Evolutionary conservation across 2,113 vertebrate genomes (phyloP), one percentile per base, ranked within the genome.

Genomic region (Sylvietta virens): DNA sequence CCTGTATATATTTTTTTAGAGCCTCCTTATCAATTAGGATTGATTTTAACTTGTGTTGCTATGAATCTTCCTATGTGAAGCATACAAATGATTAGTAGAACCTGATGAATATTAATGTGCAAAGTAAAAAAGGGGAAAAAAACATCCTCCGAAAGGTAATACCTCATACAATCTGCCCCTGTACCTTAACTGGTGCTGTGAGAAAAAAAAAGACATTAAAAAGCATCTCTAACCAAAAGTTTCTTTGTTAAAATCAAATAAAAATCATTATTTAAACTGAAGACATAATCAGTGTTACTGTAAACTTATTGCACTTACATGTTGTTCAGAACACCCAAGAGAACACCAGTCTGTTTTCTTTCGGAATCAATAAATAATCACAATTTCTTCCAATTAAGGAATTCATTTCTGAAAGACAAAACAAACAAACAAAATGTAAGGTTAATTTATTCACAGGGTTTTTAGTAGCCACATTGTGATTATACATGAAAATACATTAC

Each of bases 381-480:
- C 12, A 11, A 56, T 74, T 82, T 39, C 72, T 96, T 13, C 2
- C 31, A 65, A 37, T 33, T 83, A 72, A 67, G 35, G 88, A 82
- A 95, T 90, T 79, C 95, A 97, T 98, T 97, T 97, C 98, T 98
- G 95, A 74, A 95, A 91, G 80, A 97, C 4, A 95, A 15, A 88
- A 56, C 6, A 33, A 62, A 39, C 3, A 67, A 77, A 57, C 20
- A 87, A 90, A 83, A 9, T 5, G 28, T 58, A 44, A 95, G 8
- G 9, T 53, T 91, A 85, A 78, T 40, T 66, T 19, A 83, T 54
- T 12, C n/a, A 26, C 14, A 39, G 13, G 0, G 4, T 84, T 83
- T 89, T 62, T 58, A 37, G 58, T 22, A 89, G 11, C 24, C 0
- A 0, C 0, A 0, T 13, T 51, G 9, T 30, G 10, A 26, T 27